Base-by-base conservation (phyloP, 1,140 invertebrate species). In the Diuraphis noxia region DNA sequence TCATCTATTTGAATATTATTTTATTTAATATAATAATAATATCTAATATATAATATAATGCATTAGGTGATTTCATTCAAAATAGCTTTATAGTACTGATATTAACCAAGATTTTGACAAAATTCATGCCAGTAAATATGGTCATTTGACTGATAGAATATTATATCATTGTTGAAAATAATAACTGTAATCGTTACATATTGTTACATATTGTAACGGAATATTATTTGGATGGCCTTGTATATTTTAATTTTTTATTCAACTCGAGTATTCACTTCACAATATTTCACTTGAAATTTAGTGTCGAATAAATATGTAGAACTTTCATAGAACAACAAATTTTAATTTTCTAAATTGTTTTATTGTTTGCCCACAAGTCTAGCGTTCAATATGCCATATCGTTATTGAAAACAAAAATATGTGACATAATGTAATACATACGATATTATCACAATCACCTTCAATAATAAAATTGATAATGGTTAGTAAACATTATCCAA, bases 201-300 rank as follows among this genome's bases (percentile, higher is more conserved):
- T n/a, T n/a, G n/a, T n/a, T n/a, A n/a, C 13, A 72, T 5, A 72
- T 17, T n/a, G 0, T 72, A n/a, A n/a, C 13, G 30, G 13, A n/a
- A 72, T 72, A n/a, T 72, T 72, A n/a, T 72, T 72, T n/a, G 30
- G 30, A 72, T 72, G n/a, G 17, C 56, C 56, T 72, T 72, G 56
- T 72, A 72, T n/a, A 72, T 72, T 72, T 63, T 72, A 72, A 72
- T n/a, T n/a, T 72, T 72, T 63, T 72, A 72, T 72, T 72, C 56
- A 72, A n/a, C n/a, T 56, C 4, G 30, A 56, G 13, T 10, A 56
- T 9, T 9, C 7, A 56, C 25, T 56, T 30, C 30, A 56, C 52
- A 56, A 56, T 56, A 56, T 13, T 56, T 56, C 9, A 56, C 52
- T 72, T 13, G 13, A n/a, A 72, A 13, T 0, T 0, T n/a, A 72